Percentiles rank a stretch among this genome's conserved stretches.
Conservation (phyloP, 2,888 invertebrate species). For the Papilio demoleus region DNA sequence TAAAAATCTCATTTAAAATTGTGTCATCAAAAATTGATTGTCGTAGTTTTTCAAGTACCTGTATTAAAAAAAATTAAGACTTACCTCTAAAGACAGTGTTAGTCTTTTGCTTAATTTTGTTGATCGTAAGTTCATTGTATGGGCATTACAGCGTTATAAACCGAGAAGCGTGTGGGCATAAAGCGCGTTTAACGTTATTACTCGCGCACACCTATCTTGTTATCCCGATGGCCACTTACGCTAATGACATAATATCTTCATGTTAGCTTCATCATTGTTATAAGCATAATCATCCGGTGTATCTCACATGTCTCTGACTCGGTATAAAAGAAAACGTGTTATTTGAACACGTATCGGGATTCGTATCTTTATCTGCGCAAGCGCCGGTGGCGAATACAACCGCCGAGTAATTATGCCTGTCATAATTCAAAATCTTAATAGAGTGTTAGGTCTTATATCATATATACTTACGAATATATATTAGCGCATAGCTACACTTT, state of each 20-base stretch:
- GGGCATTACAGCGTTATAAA: neutral
- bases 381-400: conserved; percentile 66
- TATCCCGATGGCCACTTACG: conserved; percentile 37
- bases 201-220: conserved; percentile 28
- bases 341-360: conserved; percentile 63
- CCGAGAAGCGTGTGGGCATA: conserved; percentile 22
- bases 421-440: conserved; percentile 72
- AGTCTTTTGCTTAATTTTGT: conserved; percentile 26
- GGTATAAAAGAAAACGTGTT: conserved; percentile 58
- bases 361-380: conserved; percentile 59
- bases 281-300: conserved; percentile 44
- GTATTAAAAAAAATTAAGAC: too few relatives aligned
- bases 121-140: conserved; percentile 22
- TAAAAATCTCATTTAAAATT: neutral
- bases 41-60: too few relatives aligned
- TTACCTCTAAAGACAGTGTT: neutral
- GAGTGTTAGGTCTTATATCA: conserved; percentile 69
- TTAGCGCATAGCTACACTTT: neutral
- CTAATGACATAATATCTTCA: conserved; percentile 41
- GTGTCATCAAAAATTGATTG: neutral
- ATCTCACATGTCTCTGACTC: conserved; percentile 39
- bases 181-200: conserved; percentile 33
- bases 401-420: conserved; percentile 71
- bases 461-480: conserved; percentile 50
- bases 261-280: conserved; percentile 36